Evolutionary conservation across 2,797 vertebrate genomes (phyloP), one percentile per base, ranked within the genome.

Genomic region (Tauraco hartlaubi): DNA sequence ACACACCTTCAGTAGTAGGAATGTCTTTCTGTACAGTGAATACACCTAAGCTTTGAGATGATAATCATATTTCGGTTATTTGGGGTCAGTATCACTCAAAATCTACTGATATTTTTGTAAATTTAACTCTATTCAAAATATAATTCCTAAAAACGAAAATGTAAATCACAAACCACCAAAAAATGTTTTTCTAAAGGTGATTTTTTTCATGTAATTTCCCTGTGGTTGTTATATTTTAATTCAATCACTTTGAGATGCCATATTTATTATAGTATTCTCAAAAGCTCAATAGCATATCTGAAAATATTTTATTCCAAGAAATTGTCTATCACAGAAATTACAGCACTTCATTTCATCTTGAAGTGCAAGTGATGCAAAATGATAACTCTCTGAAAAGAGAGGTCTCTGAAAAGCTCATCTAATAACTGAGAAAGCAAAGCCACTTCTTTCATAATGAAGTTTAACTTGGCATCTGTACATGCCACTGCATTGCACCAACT

Each of bases 401-500:
- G 12, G 39, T 66, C 62, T 52, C 54, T 8, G 8, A 88, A 83
- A 88, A 90, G 1, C 35, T 73, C 41, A 61, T 69, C 29, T 63
- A 85, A 62, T 51, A 80, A 85, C 54, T 35, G 48, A 41, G 33
- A 75, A 90, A 96, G 39, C 35, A 71, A 75, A 94, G 48, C 29
- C 62, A 49, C 19, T 78, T 69, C 23, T 85, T 80, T 54, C 66
- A 66, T 52, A 78, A 62, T 46, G 58, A 92, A 78, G 54, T 92
- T 90, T 88, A 62, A 43, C 48, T 86, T 59, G 28, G 33, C 37
- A 49, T 66, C 43, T 68, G 11, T n/a, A 80, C 52, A 25, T 20
- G 15, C 28, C 82, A 76, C 89, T 88, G 87, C 69, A 91, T 76
- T 96, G 87, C 89, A 90, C 29, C 73, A 92, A 25, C 16, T 85